phyloP scores from a whole-genome alignment of 2,797 vertebrate species.

The Macroramphosus scolopax region DNA sequence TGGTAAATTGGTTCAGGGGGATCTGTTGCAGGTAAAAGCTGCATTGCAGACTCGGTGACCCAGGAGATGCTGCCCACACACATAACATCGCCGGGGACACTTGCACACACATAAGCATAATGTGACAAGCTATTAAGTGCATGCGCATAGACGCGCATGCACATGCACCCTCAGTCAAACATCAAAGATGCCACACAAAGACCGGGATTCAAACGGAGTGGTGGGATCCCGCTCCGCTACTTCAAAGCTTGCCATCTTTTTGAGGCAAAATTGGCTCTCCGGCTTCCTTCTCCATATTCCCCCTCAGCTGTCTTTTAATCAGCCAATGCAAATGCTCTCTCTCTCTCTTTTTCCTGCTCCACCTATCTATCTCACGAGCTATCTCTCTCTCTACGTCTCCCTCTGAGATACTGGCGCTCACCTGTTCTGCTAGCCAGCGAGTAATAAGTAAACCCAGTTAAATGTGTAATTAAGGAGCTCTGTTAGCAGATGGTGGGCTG shows the following conservation, averaged over 20 bases:
- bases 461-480: constrained; percentile 72
- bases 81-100: constrained; percentile 12
- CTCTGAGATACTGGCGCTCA: constrained; percentile 25
- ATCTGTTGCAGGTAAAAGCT: constrained; percentile 3
- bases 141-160: constrained; percentile 17
- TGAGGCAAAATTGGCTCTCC: constrained; percentile 68
- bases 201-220: constrained; percentile 61
- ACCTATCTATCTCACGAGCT: constrained; percentile 5
- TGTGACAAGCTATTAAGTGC: constrained; percentile 21
- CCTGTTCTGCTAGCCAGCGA: constrained; percentile 51
- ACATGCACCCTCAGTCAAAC: constrained; percentile 36
- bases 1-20: constrained; percentile 7
- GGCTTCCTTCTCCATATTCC: constrained; percentile 48
- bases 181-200: constrained; percentile 71
- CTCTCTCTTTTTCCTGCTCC: constrained; percentile 8
- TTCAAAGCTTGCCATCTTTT: constrained; percentile 76
- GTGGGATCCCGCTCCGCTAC: constrained; percentile 54
- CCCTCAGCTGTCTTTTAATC: constrained; percentile 63
- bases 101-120: constrained; percentile 15
- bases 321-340: constrained; percentile 53
- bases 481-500: constrained; percentile 65
- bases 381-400: not conserved
- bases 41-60: not conserved
- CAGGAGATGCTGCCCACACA: constrained; percentile 4
- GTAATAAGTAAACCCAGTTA: constrained; percentile 69